phyloP scores from a whole-genome alignment of 2,113 vertebrate species.

The Pica pica region DNA sequence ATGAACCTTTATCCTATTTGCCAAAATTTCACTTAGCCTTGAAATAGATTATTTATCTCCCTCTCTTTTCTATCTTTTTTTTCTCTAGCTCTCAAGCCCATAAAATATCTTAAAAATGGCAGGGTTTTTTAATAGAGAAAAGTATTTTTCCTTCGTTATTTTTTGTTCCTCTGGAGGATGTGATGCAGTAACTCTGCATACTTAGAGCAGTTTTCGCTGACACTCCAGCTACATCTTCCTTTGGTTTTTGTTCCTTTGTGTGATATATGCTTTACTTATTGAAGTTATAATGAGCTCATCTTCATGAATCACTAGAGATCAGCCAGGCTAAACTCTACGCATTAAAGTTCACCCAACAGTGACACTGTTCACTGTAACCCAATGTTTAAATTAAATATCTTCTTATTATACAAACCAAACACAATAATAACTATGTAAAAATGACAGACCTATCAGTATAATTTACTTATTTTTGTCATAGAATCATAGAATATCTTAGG shows the following conservation, averaged over 20 bases:
- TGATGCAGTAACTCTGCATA: background rate
- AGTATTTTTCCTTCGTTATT: background rate
- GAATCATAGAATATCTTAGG: background rate
- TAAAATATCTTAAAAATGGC: background rate
- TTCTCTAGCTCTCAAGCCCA: background rate
- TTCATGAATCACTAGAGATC: background rate
- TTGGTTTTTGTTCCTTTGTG: background rate
- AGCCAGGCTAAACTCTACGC: background rate
- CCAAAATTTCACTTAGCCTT: background rate
- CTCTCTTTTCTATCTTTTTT: background rate
- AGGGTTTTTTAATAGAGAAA: background rate
- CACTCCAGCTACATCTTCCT: background rate
- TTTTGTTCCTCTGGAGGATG: background rate
- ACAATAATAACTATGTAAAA: background rate
- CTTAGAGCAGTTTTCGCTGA: background rate
- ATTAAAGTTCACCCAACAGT: background rate
- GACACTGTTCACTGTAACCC: background rate
- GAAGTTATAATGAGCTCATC: background rate
- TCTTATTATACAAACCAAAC: background rate
- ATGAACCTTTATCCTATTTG: background rate
- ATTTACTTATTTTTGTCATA: background rate
- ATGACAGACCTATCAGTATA: background rate
- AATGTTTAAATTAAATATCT: background rate
- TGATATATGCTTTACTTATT: background rate
- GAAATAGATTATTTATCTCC: background rate